Base-by-base conservation (phyloP, 2,888 invertebrate genomes). In the Drosophila multiciliata region DNA sequence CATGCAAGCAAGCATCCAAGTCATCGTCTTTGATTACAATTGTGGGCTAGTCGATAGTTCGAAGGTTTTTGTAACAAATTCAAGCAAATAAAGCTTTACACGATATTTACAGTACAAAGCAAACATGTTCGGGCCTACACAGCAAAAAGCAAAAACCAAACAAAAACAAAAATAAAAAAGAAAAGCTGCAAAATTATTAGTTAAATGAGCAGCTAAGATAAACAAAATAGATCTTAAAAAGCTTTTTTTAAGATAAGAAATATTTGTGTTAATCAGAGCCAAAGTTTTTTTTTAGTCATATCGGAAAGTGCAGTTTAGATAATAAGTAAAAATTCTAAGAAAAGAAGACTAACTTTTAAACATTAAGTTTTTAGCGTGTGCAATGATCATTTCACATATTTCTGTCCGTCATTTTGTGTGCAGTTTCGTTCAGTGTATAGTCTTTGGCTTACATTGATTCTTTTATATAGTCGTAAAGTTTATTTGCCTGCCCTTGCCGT, bases 381-480 rank as follows among this genome's bases (percentile, higher is more conserved):
- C 17, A 29, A 29, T 6, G 3, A 36, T 29, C 3, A 15, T 17
- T 12, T 26, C 12, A 26, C 2, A n/a, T 36, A 20, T 11, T 32
- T 42, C 9, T 40, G 12, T 33, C 29, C 20, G 42, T n/a, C 15
- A 52, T 15, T 23, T 53, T 12, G 12, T 9, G 12, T 40, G 8
- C 11, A 26, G 38, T 75, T 77, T 79, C 26, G 71, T 36, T 12
- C 36, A 71, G 80, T 78, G 77, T 66, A 61, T 48, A 35, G 49
- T 52, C 80, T 67, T 71, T 77, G 85, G 64, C 85, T 84, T 85
- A 84, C 84, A 89, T 87, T 85, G 85, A 89, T 89, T 87, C 89
- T 89, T 89, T 87, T 89, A 89, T 80, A 73, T 82, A 75, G 85
- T 89, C 89, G 89, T 85, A 87, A 89, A 87, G 87, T 85, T 85